Base-by-base conservation (phyloP, 2,797 vertebrate species). In the Mionectes olivaceus region DNA sequence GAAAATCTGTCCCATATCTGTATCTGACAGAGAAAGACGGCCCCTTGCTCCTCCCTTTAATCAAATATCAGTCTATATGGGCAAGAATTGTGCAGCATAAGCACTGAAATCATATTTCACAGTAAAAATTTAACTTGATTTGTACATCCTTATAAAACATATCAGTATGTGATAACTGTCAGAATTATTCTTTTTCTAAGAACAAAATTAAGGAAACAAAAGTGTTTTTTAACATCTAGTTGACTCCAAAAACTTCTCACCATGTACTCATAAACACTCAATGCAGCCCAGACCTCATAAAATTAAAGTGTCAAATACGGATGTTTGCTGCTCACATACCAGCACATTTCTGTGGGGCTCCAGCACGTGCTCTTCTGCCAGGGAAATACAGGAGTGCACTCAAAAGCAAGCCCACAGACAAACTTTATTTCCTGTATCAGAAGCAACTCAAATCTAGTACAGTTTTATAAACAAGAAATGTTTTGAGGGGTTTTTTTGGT, bases 151-250 rank as follows among this genome's bases (percentile, higher is more conserved):
- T 44, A 47, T 6, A 64, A 90, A 88, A 53, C 1, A 2, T 14
- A 5, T 0, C 0, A 0, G 44, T 44, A 63, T 15, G 11, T 16
- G 9, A 23, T 18, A 67, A 52, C 2, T 30, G 11, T 11, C 33
- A 44, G 46, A 87, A 83, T 21, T 2, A 7, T 7, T 18, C 49
- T 15, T 50, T 74, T 41, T 37, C 39, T 5, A 50, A 59, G 28
- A 61, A 85, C 22, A 79, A 70, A 50, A 59, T 6, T 12, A 76
- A 19, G 28, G 30, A 53, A 70, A 60, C 14, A 68, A 47, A 68
- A 71, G 32, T 18, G 10, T 3, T 5, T 82, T 80, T 80, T n/a
- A 83, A 11, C 25, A 44, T 60, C 32, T 56, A 25, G 4, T 35
- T 37, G 37, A 30, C 28, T 43, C 25, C 15, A 12, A 61, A 76